Evolutionary conservation across 2,113 vertebrate species (phyloP).

Genomic region (rat (Rattus norvegicus)): DNA sequence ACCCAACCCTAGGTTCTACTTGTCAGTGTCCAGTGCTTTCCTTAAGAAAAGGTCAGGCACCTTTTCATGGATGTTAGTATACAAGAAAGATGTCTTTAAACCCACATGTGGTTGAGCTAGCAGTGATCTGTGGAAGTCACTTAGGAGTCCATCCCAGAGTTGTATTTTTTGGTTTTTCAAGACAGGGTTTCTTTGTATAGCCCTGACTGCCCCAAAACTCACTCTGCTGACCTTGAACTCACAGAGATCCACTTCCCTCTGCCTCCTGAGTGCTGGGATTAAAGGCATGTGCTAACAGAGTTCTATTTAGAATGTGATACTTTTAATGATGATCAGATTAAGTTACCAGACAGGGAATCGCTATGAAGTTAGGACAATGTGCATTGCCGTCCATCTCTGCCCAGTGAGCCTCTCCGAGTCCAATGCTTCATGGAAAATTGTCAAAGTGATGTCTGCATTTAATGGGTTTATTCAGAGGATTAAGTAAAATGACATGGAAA

Average conservation of each 20-base stretch:
- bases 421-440: not conserved
- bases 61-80: not conserved
- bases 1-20: not conserved
- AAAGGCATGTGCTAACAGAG: not conserved
- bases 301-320: not conserved
- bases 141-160: not conserved
- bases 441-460: not conserved
- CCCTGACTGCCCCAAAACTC: not conserved
- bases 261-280: not conserved
- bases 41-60: not conserved
- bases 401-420: not conserved
- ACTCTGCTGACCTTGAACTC: not conserved
- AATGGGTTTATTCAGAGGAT: not conserved
- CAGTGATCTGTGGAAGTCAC: no score
- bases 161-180: not conserved
- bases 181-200: not conserved
- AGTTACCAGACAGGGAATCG: not conserved
- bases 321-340: not conserved
- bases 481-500: not conserved
- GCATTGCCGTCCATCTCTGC: not conserved
- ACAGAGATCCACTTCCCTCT: not conserved
- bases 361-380: not conserved
- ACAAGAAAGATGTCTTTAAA: not conserved
- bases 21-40: not conserved
- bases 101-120: not conserved